These are phyloP conservation scores for Dexiosoma caninum DNA, from an alignment of 2,888 invertebrate species.

Conservation along the genomic window DNA sequence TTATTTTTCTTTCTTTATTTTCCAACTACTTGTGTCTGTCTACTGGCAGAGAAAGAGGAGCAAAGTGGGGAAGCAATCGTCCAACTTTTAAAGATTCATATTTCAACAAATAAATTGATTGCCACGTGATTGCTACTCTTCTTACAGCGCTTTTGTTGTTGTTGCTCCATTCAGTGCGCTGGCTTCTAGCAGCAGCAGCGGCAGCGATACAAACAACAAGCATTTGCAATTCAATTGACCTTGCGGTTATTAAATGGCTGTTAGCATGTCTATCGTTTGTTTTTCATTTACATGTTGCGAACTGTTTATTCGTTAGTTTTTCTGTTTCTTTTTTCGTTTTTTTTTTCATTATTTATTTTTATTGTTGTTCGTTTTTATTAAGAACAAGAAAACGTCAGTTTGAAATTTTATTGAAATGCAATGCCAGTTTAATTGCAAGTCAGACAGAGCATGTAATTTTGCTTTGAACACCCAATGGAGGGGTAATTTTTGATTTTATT, in stretches of 20 bases:
- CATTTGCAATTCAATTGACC: conserved; percentile 51
- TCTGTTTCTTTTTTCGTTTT: too few species aligned
- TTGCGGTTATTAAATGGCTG: conserved; percentile 51
- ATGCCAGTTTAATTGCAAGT: neutral
- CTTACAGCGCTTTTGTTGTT: neutral
- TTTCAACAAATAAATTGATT: conserved; percentile 52
- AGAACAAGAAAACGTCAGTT: conserved; percentile 10
- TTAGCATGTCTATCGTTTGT: conserved; percentile 36
- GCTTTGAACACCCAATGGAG: neutral
- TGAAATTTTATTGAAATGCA: conserved; percentile 34
- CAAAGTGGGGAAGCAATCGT: neutral
- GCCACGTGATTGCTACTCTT: conserved; percentile 55
- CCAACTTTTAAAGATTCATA: conserved; percentile 23
- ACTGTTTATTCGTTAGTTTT: neutral
- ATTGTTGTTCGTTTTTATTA: neutral
- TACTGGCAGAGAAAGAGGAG: neutral
- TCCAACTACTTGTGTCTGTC: neutral
- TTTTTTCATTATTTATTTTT: too few species aligned
- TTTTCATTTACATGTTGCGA: neutral
- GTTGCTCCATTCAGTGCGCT: conserved; percentile 10
- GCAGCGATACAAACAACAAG: conserved; percentile 4
- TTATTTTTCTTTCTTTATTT: neutral
- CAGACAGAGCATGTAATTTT: neutral
- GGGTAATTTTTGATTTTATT: neutral
- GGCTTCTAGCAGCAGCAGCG: conserved; percentile 3